A percentile compares a stretch with the other conserved stretches of the same genome.
Conservation (phyloP, 2,888 invertebrate species). For the Dyspetes luteomarginatus region DNA sequence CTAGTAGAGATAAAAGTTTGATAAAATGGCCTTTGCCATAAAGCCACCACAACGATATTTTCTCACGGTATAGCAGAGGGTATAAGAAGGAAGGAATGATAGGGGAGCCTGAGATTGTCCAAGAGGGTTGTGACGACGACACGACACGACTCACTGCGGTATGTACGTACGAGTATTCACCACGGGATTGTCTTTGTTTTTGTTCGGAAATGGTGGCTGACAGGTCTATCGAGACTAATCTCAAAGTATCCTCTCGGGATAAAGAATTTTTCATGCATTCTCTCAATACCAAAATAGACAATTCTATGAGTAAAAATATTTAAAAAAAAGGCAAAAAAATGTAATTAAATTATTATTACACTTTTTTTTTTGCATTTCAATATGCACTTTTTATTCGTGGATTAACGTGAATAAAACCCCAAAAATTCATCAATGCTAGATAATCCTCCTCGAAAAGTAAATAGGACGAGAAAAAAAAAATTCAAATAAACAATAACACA, state of each 20-base stretch:
- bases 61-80: not conserved
- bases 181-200: slow-evolving; percentile 54
- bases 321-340: too few relatives aligned
- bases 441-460: too few relatives aligned
- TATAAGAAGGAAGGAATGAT: slow-evolving; percentile 7
- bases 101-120: slow-evolving; percentile 28
- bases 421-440: too few relatives aligned
- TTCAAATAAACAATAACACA: too few relatives aligned
- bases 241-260: not conserved
- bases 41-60: too few relatives aligned
- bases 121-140: slow-evolving; percentile 30
- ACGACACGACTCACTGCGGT: slow-evolving; percentile 52
- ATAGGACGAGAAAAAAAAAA: too few relatives aligned
- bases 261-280: not conserved
- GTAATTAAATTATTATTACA: too few relatives aligned
- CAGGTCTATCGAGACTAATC: slow-evolving; percentile 47
- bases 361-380: too few relatives aligned
- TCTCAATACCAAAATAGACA: not conserved
- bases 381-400: too few relatives aligned
- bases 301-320: not conserved
- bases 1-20: slow-evolving; percentile 78
- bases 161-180: slow-evolving; percentile 54
- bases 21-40: slow-evolving; percentile 72
- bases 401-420: too few relatives aligned
- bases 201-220: slow-evolving; percentile 58